These are phyloP conservation scores for Syngnathus typhle DNA, from an alignment of 2,113 vertebrate genomes.

Conservation along the genomic window DNA sequence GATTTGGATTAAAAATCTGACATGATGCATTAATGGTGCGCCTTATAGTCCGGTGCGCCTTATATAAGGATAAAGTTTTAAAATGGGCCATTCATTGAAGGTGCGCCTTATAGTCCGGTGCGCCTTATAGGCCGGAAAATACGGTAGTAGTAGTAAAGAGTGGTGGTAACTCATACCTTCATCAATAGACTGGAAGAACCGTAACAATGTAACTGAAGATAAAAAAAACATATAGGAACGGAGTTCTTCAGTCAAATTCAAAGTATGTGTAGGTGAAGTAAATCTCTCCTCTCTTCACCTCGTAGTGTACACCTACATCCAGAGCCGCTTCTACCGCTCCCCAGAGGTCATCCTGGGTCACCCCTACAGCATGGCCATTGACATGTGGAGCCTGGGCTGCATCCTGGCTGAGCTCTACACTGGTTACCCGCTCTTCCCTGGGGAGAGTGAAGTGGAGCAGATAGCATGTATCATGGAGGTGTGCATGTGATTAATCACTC, in stretches of 20 bases:
- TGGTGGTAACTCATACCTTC: background rate
- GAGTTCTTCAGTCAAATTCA: background rate
- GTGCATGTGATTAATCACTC: conserved; percentile 6
- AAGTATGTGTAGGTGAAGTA: background rate
- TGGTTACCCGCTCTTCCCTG: conserved; percentile 84
- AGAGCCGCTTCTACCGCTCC: conserved; percentile 91
- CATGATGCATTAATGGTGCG: too few species aligned
- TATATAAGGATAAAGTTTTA: too few species aligned
- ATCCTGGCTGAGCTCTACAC: conserved; percentile 87
- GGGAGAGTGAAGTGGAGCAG: conserved; percentile 89
- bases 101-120: too few species aligned
- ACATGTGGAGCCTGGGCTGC: conserved; percentile 97
- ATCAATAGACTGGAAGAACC: background rate
- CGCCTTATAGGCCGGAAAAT: too few species aligned
- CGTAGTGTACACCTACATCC: conserved; percentile 88
- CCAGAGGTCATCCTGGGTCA: conserved; percentile 93
- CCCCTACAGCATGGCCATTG: conserved; percentile 88
- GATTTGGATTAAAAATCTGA: too few species aligned
- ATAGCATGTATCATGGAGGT: conserved; percentile 96
- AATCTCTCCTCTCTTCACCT: background rate
- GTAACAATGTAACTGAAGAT: background rate
- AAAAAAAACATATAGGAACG: background rate
- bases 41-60: too few species aligned
- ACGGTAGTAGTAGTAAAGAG: background rate
- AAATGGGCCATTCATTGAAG: too few species aligned